Evolutionary conservation across 1,140 invertebrate genomes (phyloP), one percentile per base, ranked within the genome.

Genomic region (Eueides isabella): DNA sequence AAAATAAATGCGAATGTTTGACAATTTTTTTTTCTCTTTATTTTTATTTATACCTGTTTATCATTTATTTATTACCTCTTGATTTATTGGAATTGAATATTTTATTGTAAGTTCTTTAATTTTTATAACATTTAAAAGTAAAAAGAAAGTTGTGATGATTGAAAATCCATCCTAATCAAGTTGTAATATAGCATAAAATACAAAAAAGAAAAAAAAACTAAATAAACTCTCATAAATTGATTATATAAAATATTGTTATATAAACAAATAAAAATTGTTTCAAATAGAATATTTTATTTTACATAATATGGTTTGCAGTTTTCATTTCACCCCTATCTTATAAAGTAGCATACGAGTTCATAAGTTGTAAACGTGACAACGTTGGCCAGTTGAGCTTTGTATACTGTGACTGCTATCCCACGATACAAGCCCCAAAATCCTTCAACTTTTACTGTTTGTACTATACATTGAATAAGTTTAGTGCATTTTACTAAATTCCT

Each of bases 321-420:
- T 23, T 55, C 3, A 26, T 23, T 12, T 23, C 48, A 23, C 11
- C 23, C 26, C 31, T 90, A 82, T 55, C 85, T 84, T 31, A 90
- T 74, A 1, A 78, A 65, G 68, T 80, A 87, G 69, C 90, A 91
- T 2, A 84, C 61, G 7, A 90, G 74, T 76, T 92, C 91, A 55
- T 92, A 92, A 2, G 88, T 84, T 0, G 88, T 90, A 70, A 91
- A 92, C 0, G 87, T 85, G 2, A 89, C 68, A 0, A 91, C 71
- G 67, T 84, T 89, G 4, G 84, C 84, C 5, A 88, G 16, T 35
- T 90, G 87, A 0, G 91, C 85, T 62, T 90, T 92, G 44, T 77
- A 81, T 7, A 91, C 75, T 0, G 89, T 90, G 9, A 92, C 79
- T 7, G 73, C 66, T 76, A 85, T 85, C 0, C 89, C 91, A 35